Evolutionary conservation across 2,797 vertebrate genomes (phyloP), one percentile per base, ranked within the genome.

Genomic region (Neostethus bicornis): DNA sequence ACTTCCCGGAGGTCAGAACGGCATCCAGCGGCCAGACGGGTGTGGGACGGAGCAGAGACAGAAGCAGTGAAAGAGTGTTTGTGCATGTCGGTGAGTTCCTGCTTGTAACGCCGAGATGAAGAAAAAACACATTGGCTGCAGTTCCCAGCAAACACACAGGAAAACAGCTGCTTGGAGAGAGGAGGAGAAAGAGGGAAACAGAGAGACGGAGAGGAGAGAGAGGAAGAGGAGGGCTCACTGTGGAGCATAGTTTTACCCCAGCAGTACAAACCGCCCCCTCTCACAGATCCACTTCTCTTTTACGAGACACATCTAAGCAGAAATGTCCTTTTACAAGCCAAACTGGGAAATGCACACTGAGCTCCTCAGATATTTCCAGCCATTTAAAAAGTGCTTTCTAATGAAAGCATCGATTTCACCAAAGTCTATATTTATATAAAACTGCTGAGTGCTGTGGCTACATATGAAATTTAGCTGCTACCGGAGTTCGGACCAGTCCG

Each of bases 141-240:
- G 72, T 74, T 83, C 69, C 68, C 67, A 77, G 83, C 75, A 38
- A 56, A 66, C 77, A 66, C 77, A 72, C 76, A 85, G 81, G 79
- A 87, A 86, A 88, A 85, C 83, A 88, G 85, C 83, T 77, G 85
- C 75, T 78, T 48, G n/a, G 48, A 76, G 63, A 65, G 79, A 66
- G 51, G 51, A 46, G 41, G 51, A 20, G 31, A 23, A 31, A 56
- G 49, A 34, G 38, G 48, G 41, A 56, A 23, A 44, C 24, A 53
- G 14, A 41, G 51, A 58, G 38, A 25, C 45, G 63, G 45, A 28
- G 31, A 14, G 41, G 51, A 58, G 38, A 25, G 45, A 63, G 45
- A 28, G 31, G 60, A 44, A 34, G 59, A 66, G 65, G 58, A 65
- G 73, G 58, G 73, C 54, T 71, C 35, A 61, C 56, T 4, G 34